Conservation (phyloP, 2,888 invertebrate species). For the Erpobdella octoculata region DNA sequence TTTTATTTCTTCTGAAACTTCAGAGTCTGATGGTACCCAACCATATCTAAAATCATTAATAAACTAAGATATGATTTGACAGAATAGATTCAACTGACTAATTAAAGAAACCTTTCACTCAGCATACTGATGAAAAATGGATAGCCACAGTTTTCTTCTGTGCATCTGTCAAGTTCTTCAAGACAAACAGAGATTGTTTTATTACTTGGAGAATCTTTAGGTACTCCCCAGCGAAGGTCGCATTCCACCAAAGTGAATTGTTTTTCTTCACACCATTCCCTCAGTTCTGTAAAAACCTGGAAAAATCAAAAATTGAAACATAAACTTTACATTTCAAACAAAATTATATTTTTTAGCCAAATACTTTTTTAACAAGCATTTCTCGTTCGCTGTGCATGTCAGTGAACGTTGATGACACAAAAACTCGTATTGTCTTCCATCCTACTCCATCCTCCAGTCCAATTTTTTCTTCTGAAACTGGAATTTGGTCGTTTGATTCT, state of each 20-base stretch:
- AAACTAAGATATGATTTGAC: neutral
- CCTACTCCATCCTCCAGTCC: too few species aligned
- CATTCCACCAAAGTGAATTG: constrained; percentile 47
- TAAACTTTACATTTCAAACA: too few species aligned
- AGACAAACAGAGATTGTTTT: constrained; percentile 47
- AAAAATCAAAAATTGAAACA: too few species aligned
- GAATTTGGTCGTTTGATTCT: too few species aligned
- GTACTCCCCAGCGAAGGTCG: constrained; percentile 52
- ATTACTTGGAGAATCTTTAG: constrained; percentile 44
- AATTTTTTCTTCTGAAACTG: too few species aligned
- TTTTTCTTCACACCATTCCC: constrained; percentile 40
- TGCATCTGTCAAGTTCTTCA: constrained; percentile 45
- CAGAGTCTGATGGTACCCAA: constrained; percentile 45
- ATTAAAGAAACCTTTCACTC: constrained; percentile 38
- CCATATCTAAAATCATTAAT: constrained; percentile 43
- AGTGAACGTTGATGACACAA: constrained; percentile 51
- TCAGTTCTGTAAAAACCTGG: constrained; percentile 34
- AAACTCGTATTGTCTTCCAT: constrained; percentile 47
- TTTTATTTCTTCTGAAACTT: constrained; percentile 42
- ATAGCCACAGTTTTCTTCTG: constrained; percentile 42
- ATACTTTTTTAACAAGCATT: constrained; percentile 48
- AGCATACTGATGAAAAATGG: constrained; percentile 48
- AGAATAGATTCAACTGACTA: neutral
- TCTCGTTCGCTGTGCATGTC: constrained; percentile 51
- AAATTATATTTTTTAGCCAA: too few species aligned